Conservation (phyloP, 2,113 vertebrate species). For the Pseudonaja textilis region DNA sequence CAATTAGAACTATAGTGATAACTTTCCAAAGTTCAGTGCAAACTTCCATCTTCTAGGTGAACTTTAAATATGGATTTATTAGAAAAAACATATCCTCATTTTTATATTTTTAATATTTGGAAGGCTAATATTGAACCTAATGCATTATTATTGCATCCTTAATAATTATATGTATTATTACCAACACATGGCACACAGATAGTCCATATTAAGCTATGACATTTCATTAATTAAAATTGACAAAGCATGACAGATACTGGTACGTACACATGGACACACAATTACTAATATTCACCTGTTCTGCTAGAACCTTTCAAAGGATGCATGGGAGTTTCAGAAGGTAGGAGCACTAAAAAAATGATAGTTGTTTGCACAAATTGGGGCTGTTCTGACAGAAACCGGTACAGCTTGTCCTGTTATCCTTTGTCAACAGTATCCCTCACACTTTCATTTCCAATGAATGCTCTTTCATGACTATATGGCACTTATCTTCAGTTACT, state of each 20-base stretch:
- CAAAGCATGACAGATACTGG: not conserved
- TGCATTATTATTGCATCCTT: not conserved
- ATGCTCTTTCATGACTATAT: not conserved
- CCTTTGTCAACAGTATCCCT: not conserved
- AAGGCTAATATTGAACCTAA: not conserved
- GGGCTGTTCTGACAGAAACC: not conserved
- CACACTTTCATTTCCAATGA: not conserved
- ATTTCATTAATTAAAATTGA: not conserved
- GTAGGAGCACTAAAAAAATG: not conserved
- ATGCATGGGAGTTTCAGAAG: not conserved
- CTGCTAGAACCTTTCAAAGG: not conserved
- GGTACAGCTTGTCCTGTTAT: not conserved
- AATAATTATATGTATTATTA: not conserved
- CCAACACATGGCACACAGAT: not conserved
- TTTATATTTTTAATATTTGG: too few relatives aligned
- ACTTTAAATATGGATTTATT: not conserved
- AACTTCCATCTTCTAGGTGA: not conserved
- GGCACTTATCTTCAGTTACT: not conserved
- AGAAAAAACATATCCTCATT: not conserved
- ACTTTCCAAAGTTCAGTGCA: not conserved
- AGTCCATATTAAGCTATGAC: not conserved
- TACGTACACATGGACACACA: not conserved
- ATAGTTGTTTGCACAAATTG: not conserved
- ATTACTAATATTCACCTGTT: not conserved
- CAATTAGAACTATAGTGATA: not conserved